Base-by-base conservation (phyloP, 1,140 invertebrate genomes). In the Bombus balteatus region DNA sequence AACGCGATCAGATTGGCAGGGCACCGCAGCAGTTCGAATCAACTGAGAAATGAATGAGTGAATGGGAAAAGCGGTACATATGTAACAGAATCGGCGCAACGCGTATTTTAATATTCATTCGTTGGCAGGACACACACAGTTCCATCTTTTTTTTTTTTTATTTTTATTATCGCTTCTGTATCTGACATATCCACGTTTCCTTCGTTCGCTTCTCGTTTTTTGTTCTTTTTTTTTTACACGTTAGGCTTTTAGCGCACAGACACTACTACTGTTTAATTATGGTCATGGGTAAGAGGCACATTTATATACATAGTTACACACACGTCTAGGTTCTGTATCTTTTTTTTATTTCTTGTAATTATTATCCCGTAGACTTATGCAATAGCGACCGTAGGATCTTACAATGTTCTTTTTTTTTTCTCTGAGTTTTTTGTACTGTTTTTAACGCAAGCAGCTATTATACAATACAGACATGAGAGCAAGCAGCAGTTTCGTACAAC, bases 131-230 rank as follows among this genome's bases (percentile, higher is more conserved):
- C 65, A 34, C n/a, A 32, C n/a, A 18, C n/a, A 39, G 6, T 25
- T 28, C 25, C 34, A n/a, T 62, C 10, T 12, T 9, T 10, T 32
- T n/a, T 25, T 25, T 39, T 57, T 53, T 18, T 53, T 6, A 53
- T 53, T 53, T 53, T 71, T n/a, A 59, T 81, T 77, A 43, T 59
- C 62, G n/a, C 43, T 75, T 57, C 57, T 66, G 25, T 75, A 76
- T 76, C 65, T 32, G 72, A 83, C 81, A 72, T 53, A 57, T 62
- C 62, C 79, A 70, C 79, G 53, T 83, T 71, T 83, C 68, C 80
- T 87, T 90, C 89, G 87, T 92, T 93, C 87, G 88, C 89, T 91
- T 93, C 90, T 92, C 92, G 91, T 92, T 92, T 92, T 89, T 88
- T 77, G 65, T 34, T 32, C 65, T 89, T 89, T 78, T 91, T 89